Evolutionary conservation across 2,113 vertebrate genomes (phyloP).

Genomic region (Cyanoramphus novaezelandiae): DNA sequence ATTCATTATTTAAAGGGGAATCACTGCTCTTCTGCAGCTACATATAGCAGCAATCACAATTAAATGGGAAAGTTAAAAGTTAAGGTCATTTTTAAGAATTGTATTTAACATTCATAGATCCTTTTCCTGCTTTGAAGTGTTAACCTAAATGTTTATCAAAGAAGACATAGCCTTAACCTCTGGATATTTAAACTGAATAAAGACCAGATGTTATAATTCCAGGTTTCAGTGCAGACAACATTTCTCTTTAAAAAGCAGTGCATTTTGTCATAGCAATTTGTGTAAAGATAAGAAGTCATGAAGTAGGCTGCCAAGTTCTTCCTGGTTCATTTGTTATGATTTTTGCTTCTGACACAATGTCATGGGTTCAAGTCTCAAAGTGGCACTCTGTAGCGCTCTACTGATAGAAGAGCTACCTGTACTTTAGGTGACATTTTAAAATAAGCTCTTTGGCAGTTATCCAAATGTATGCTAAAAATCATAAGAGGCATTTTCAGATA

Average conservation of each 20-base stretch:
- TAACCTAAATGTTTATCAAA: constrained; percentile 21
- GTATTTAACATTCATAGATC: background rate
- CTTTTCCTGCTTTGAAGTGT: background rate
- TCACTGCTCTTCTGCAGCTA: background rate
- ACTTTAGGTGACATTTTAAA: constrained; percentile 51
- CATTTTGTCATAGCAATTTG: constrained; percentile 14
- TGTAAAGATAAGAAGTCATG: constrained; percentile 15
- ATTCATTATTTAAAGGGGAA: background rate
- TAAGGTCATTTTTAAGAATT: background rate
- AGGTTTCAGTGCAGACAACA: background rate
- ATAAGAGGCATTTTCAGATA: constrained; percentile 30
- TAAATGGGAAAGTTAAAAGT: background rate
- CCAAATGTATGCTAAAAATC: constrained; percentile 44
- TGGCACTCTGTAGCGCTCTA: background rate
- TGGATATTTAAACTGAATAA: background rate
- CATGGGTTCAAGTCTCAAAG: constrained; percentile 20
- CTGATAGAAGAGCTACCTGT: constrained; percentile 25
- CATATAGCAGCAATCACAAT: background rate
- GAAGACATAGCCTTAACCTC: background rate
- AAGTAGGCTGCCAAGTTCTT: background rate
- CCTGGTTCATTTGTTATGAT: constrained; percentile 26
- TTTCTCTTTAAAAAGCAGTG: background rate
- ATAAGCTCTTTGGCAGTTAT: constrained; percentile 29
- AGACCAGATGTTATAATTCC: background rate
- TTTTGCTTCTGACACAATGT: constrained; percentile 28